Percentiles rank a stretch among this genome's conserved stretches.
phyloP scores from a whole-genome alignment of 2,113 vertebrate genomes.

The Phainopepla nitens region DNA sequence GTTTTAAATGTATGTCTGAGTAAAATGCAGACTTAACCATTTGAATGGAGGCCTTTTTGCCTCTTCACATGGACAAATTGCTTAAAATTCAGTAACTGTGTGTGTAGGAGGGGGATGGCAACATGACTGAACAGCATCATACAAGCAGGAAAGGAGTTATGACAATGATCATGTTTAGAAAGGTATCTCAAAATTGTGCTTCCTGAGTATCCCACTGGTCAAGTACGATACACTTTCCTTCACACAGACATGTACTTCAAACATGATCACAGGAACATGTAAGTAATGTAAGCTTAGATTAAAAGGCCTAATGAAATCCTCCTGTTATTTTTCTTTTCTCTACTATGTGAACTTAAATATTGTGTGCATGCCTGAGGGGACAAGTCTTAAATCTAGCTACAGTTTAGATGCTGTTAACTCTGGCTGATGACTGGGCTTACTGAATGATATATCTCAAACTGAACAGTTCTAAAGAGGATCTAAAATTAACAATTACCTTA shows the following conservation, averaged over 20 bases:
- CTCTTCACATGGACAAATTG: not conserved
- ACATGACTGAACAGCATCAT: not conserved
- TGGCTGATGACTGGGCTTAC: not conserved
- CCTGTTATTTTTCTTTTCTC: not conserved
- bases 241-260: not conserved
- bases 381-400: not conserved
- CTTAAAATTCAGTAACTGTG: not conserved
- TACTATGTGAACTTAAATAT: not conserved
- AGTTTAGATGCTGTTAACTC: not conserved
- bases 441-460: not conserved
- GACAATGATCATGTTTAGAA: not conserved
- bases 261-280: not conserved
- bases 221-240: not conserved
- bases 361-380: not conserved
- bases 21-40: not conserved
- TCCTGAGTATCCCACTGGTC: not conserved
- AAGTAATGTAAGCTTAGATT: not conserved
- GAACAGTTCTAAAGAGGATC: not conserved
- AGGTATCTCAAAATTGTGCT: not conserved
- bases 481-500: not conserved
- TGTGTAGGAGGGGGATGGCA: not conserved
- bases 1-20: not conserved
- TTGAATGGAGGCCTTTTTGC: not conserved
- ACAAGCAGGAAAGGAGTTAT: not conserved
- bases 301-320: not conserved